Base-by-base conservation (phyloP, 2,113 vertebrate species). In the Ceuthmochares aereus region DNA sequence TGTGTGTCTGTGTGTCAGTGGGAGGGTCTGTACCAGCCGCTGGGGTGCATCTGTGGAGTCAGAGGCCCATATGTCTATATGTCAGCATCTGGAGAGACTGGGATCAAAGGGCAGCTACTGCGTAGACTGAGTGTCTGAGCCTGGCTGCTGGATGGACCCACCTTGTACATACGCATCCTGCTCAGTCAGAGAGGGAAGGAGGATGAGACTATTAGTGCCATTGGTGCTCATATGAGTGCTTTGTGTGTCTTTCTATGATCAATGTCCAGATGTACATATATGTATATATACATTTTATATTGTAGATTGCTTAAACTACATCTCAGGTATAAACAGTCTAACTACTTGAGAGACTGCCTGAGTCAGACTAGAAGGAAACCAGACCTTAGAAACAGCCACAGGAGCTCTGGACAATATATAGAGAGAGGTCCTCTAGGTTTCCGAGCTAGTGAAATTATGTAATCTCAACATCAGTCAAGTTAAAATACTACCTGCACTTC, bases 361-460 rank as follows among this genome's bases (percentile, higher is more conserved):
- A 82, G 23, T 52, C 25, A 64, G 6, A 56, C n/a, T 84, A 66
- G 52, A 63, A 74, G 52, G 16, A 85, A 85, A 6, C 5, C 37
- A 74, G 26, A 18, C 12, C 9, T 7, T 36, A 23, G 6, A 60
- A 10, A 51, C 16, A 55, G 21, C 7, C 0, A 0, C 30, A 62
- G 25, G 27, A 49, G 9, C 16, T 49, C 56, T 3, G 3, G 34
- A 8, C 27, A 79, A 58, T 36, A 42, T 9, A 52, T 32, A 49
- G 59, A 19, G 12, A 70, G 13, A 7, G 23, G 34, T 66, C 5
- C 6, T 84, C 32, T 45, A 64, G 3, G 6, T 43, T 92, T 74
- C 69, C 15, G 84, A 20, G n/a, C 8, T 58, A 19, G 2, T 43
- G 45, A 70, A 14, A 9, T 10, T 62, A 12, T 63, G 15, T 19